phyloP scores from a whole-genome alignment of 2,888 invertebrate species.

The Erebia ligea region DNA sequence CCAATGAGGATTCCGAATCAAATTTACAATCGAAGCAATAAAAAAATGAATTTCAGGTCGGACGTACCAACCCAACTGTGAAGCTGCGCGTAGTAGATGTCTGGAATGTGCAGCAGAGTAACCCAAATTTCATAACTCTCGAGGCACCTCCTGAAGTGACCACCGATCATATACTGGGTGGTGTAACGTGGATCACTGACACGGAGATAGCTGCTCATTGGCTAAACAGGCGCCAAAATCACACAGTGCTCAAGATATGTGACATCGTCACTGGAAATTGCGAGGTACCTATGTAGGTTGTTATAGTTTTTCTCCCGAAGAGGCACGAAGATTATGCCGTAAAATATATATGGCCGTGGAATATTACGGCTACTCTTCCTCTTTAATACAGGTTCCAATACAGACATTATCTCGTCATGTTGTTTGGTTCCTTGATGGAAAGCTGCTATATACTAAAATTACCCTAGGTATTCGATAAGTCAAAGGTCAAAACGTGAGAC shows the following conservation, averaged over 20 bases:
- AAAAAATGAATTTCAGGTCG: conserved; percentile 75
- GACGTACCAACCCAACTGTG: conserved; percentile 88
- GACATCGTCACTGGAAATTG: conserved; percentile 58
- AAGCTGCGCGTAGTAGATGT: conserved; percentile 85
- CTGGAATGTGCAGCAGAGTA: conserved; percentile 48
- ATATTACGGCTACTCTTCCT: too few species aligned
- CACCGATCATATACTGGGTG: conserved; percentile 86
- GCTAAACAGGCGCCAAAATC: conserved; percentile 93
- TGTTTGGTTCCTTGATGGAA: too few species aligned
- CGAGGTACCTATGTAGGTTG: conserved; percentile 56
- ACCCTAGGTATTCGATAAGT: too few species aligned
- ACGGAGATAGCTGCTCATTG: conserved; percentile 88
- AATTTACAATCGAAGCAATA: background rate
- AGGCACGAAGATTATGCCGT: too few species aligned
- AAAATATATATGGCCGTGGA: too few species aligned
- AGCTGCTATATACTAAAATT: background rate
- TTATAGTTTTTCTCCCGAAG: background rate
- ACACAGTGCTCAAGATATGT: conserved; percentile 85
- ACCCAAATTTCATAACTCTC: conserved; percentile 51
- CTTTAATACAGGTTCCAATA: too few species aligned
- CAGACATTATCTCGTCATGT: too few species aligned
- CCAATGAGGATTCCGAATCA: too few species aligned
- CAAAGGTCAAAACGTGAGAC: too few species aligned
- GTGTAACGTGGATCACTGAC: conserved; percentile 88
- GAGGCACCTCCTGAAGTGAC: conserved; percentile 80